A percentile compares a stretch with the other conserved stretches of the same genome.
phyloP scores from a whole-genome alignment of 1,140 invertebrate genomes.

The Diprion similis region DNA sequence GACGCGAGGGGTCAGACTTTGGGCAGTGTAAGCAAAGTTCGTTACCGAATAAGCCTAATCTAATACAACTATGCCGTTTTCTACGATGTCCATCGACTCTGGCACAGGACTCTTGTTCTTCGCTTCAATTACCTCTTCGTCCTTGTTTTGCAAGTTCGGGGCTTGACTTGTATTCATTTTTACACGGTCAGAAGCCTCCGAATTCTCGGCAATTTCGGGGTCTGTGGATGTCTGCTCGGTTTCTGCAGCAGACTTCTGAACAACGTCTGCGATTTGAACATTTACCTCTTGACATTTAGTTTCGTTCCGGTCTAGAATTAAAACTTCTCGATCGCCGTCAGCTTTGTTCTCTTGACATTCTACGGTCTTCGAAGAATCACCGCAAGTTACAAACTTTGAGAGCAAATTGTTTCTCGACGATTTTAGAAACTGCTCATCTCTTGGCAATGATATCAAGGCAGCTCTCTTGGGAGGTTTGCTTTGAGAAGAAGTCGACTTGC shows the following conservation, averaged over 20 bases:
- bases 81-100: background rate
- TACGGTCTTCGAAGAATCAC: background rate
- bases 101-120: background rate
- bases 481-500: constrained; percentile 24
- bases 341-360: background rate
- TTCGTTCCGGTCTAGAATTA: background rate
- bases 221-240: background rate
- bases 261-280: background rate
- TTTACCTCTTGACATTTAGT: background rate
- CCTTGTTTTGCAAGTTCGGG: too few relatives aligned
- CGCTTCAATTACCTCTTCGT: background rate
- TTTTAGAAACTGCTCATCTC: constrained; percentile 44
- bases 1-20: background rate
- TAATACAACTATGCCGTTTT: background rate
- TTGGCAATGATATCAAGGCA: constrained; percentile 45
- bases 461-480: constrained; percentile 48
- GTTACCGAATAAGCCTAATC: background rate
- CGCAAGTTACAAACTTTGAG: background rate
- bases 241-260: background rate
- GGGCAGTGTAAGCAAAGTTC: background rate
- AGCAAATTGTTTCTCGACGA: constrained; percentile 24
- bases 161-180: background rate
- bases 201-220: background rate
- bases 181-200: background rate
- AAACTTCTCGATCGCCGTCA: background rate